These are phyloP conservation scores for Chrysodeixis includens DNA, from an alignment of 2,888 invertebrate genomes.

Conservation along the genomic window DNA sequence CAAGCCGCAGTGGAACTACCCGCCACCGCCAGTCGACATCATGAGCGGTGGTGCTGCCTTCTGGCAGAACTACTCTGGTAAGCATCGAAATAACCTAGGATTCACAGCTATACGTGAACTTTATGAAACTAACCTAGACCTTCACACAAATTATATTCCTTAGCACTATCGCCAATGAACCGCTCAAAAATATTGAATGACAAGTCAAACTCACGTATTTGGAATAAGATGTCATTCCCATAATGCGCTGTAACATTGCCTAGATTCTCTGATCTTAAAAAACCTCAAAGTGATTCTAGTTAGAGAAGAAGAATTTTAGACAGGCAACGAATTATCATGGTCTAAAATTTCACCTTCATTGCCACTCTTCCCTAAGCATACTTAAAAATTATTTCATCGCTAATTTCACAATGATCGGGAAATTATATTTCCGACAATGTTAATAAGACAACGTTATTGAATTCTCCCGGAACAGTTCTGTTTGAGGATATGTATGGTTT, in stretches of 20 bases:
- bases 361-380: conserved; percentile 5
- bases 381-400: conserved; percentile 15
- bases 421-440: conserved; percentile 47
- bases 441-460: conserved; percentile 69
- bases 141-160: no score
- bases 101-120: no score
- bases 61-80: conserved; percentile 98
- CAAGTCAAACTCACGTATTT: no score
- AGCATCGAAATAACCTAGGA: conserved; percentile 72
- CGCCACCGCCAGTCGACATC: conserved; percentile 91
- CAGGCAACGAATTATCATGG: no score
- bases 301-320: no score
- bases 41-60: conserved; percentile 96
- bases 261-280: no score
- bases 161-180: no score
- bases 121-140: no score
- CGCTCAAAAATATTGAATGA: no score
- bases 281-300: no score
- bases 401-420: conserved; percentile 55
- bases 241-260: no score
- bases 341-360: conserved; percentile 2
- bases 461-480: conserved; percentile 62
- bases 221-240: no score
- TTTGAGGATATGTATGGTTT: conserved; percentile 64
- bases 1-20: conserved; percentile 89